phyloP scores from a whole-genome alignment of 2,888 invertebrate genomes.

The Halocaridina rubra region DNA sequence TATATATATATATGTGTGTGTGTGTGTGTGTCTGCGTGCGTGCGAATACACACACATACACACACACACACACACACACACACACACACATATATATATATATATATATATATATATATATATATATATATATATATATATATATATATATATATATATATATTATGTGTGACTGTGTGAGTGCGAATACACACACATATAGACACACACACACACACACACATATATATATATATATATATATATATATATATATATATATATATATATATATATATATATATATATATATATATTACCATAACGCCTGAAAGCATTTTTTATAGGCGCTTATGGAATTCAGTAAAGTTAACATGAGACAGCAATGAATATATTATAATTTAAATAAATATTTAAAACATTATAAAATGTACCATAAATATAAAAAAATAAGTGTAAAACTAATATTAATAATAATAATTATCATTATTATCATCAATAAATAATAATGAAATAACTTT shows the following conservation, averaged over 20 bases:
- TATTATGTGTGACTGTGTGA: background rate
- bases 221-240: constrained; percentile 1
- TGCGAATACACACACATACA: background rate
- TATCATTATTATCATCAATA: no score
- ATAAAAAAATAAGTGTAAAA: no score
- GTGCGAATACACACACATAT: background rate
- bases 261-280: constrained; percentile 5
- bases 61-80: background rate
- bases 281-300: no score
- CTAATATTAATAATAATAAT: no score
- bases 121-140: background rate
- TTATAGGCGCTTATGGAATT: no score
- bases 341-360: no score
- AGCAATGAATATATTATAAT: no score
- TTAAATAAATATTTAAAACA: no score
- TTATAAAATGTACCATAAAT: no score
- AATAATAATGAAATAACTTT: no score
- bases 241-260: constrained; percentile 15
- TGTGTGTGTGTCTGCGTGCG: background rate
- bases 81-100: background rate
- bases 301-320: no score
- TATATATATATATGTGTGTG: background rate
- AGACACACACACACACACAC: background rate
- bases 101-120: background rate
- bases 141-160: background rate